Evolutionary conservation across 2,888 invertebrate genomes (phyloP), one percentile per base, ranked within the genome.

Genomic region (Callosobruchus maculatus): DNA sequence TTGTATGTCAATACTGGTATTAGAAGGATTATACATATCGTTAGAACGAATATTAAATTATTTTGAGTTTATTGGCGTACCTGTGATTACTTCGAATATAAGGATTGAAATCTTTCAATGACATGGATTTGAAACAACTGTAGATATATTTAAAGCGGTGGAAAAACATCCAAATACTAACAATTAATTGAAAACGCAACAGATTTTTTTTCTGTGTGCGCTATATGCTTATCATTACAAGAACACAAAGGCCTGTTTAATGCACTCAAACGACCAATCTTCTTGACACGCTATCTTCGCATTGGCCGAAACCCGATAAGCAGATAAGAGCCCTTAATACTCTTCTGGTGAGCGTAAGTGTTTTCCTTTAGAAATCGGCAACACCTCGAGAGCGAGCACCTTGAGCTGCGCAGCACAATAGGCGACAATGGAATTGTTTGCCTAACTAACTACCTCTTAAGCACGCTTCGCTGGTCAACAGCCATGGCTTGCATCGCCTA

Each of bases 361-460:
- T 80, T 81, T 74, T 77, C 68, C 21, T 49, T 72, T 81, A 79
- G 81, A 82, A 82, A 84, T 80, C 82, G 78, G 71, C 74, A 74
- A 80, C 77, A 78, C 76, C 77, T 75, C 78, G 78, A 80, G 80
- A 79, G 84, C 83, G 83, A 82, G 83, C 85, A 83, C 85, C 86
- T 84, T 85, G 85, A 83, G 81, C 83, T 82, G 84, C 83, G 84
- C 82, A 78, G 80, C 85, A 86, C 85, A 86, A 86, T 83, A 86
- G 86, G 85, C 83, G 86, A 87, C 86, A 87, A 87, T 86, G 80
- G 85, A 79, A 81, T 83, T 87, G 87, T 87, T 87, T 87, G 86
- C 85, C 86, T 81, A 87, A 86, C 86, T 86, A 87, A 87, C 85
- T 86, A 86, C 86, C 86, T 85, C 85, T 87, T 86, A 86, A 82